These are phyloP conservation scores for Platynereis dumerilii DNA, from an alignment of 2,888 invertebrate genomes.

Conservation along the genomic window DNA sequence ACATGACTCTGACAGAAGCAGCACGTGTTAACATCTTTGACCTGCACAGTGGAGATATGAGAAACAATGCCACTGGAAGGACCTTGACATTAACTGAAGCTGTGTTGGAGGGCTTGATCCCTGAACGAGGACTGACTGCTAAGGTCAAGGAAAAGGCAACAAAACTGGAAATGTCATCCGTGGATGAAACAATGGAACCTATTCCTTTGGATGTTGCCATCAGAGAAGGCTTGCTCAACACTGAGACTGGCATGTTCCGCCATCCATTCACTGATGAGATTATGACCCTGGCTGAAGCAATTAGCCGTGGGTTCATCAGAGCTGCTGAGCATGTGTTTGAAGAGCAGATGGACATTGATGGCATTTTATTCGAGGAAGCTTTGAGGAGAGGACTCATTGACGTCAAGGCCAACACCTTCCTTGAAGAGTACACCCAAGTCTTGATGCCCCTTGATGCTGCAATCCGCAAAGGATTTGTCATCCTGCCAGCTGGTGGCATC, in stretches of 20 bases:
- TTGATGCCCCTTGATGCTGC: conserved; percentile 42
- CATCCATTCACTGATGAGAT: conserved; percentile 76
- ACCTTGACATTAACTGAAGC: conserved; percentile 82
- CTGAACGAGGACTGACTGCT: conserved; percentile 65
- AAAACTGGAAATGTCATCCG: background rate
- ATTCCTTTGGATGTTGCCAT: conserved; percentile 85
- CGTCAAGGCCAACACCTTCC: conserved; percentile 36
- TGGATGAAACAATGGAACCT: conserved; percentile 73
- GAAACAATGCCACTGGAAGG: conserved; percentile 70
- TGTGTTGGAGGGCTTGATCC: conserved; percentile 64
- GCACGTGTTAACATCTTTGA: conserved; percentile 89
- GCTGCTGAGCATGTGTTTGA: conserved; percentile 5
- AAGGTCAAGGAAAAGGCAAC: conserved; percentile 4
- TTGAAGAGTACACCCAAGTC: conserved; percentile 44
- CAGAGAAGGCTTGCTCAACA: conserved; percentile 74
- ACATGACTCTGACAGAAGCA: conserved; percentile 85
- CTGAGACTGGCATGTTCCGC: conserved; percentile 69
- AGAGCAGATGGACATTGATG: conserved; percentile 32
- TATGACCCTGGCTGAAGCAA: conserved; percentile 50
- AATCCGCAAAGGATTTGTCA: conserved; percentile 38
- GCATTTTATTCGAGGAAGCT: conserved; percentile 41
- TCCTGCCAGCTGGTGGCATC: conserved; percentile 36
- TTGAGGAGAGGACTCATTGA: conserved; percentile 39
- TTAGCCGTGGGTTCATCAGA: conserved; percentile 32
- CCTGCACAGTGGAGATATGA: conserved; percentile 79